Conservation (phyloP, 1,140 invertebrate species). For the Diuraphis noxia region DNA sequence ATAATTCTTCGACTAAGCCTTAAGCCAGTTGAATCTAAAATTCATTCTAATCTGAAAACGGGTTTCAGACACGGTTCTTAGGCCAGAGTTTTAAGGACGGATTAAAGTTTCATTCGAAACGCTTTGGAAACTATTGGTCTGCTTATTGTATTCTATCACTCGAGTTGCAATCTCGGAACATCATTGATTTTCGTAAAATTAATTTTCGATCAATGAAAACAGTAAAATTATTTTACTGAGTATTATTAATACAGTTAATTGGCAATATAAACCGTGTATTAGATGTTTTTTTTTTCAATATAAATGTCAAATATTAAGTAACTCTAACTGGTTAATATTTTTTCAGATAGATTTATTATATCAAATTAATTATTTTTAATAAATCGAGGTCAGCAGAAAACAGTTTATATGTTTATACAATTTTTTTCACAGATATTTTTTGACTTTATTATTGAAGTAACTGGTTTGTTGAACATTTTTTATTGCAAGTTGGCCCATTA, state of each 20-base stretch:
- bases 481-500: not conserved
- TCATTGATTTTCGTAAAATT: not conserved
- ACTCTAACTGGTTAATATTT: not conserved
- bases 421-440: not conserved
- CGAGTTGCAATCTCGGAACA: not conserved
- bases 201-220: not conserved
- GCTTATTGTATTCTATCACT: constrained; percentile 7
- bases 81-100: constrained; percentile 18
- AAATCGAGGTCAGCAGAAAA: not conserved
- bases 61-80: constrained; percentile 41
- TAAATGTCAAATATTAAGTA: not conserved
- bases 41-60: constrained; percentile 38
- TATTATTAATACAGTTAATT: not conserved
- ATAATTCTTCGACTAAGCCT: constrained; percentile 37
- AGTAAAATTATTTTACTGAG: not conserved
- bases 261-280: not conserved
- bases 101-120: constrained; percentile 44
- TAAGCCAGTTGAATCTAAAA: constrained; percentile 17
- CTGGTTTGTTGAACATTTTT: not conserved
- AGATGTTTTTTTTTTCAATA: not conserved
- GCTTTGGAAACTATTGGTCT: constrained; percentile 34
- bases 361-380: not conserved
- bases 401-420: not conserved
- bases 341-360: not conserved
- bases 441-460: not conserved